Base-by-base conservation (phyloP, 2,888 invertebrate genomes). In the Tribolium freemani region DNA sequence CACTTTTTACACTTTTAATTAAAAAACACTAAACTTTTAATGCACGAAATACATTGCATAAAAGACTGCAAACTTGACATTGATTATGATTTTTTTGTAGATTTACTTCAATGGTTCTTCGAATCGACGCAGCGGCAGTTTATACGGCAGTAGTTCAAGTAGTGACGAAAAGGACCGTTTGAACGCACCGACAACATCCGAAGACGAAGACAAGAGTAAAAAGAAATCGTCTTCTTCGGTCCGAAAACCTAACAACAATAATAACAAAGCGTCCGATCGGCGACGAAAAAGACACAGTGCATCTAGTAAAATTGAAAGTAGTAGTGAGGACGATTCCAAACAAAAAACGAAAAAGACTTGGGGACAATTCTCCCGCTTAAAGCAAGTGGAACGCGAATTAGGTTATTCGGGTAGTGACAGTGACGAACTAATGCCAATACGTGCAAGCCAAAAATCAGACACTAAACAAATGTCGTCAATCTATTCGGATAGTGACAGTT, bases 401-500 rank as follows among this genome's bases (percentile, higher is more conserved):
- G 88, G 87, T 30, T 89, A 90, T 57, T 91, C 93, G 3, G 92
- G 90, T 56, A 91, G 92, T 66, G 95, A 95, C 76, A 95, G 94
- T 83, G 95, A 95, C 84, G 95, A 94, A 75, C 85, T 95, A 53
- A 88, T 93, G 87, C 90, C 93, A 26, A 69, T 61, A 89, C 93
- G 21, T 88, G 88, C 79, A 88, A 88, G 31, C 88, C 90, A 56
- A 86, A 76, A 77, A 69, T 46, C 79, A 1, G 73, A 57, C 44
- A 70, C 76, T 50, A 90, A 89, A 77, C 80, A 81, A 51, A 89
- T 91, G n/a, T 88, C 91, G 13, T 92, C 93, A 73, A 95, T 96
- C 79, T 96, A 96, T 86, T 95, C 96, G 0, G 95, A 96, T 79
- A 94, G 93, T 77, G 93, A 94, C 79, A 88, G 86, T 76, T 85